phyloP scores from a whole-genome alignment of 2,888 invertebrate species.

The Cyclophora albipunctata region DNA sequence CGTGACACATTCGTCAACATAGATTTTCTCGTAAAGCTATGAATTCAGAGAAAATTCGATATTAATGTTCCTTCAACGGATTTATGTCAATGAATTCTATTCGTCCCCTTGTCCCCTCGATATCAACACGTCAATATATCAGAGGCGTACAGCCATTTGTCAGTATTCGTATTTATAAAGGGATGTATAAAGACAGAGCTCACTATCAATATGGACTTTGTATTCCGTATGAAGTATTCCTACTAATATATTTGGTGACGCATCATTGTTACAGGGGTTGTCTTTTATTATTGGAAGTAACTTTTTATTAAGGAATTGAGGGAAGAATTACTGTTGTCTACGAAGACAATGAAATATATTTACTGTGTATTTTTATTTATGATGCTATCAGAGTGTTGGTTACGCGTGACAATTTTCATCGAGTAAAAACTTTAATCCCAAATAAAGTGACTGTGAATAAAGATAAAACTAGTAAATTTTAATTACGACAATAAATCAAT shows the following conservation, averaged over 20 bases:
- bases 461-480: no score
- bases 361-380: no score
- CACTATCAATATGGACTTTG: constrained; percentile 8
- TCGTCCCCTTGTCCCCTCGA: constrained; percentile 36
- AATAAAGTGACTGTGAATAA: no score
- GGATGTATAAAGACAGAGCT: constrained; percentile 25
- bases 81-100: constrained; percentile 39
- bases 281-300: background rate
- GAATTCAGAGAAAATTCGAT: constrained; percentile 25
- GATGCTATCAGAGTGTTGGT: no score
- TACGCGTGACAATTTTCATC: no score
- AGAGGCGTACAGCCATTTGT: constrained; percentile 47
- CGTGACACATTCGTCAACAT: no score
- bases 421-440: no score
- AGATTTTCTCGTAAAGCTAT: constrained; percentile 5
- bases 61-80: constrained; percentile 34
- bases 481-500: background rate
- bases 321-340: no score
- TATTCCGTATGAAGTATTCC: no score
- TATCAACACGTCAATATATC: constrained; percentile 53
- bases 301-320: no score
- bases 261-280: background rate
- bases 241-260: no score
- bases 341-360: no score
- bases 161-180: constrained; percentile 42